Percentiles rank a stretch among this genome's conserved stretches.
Evolutionary conservation across 2,888 invertebrate genomes (phyloP).

Genomic region (Arctia plantaginis): DNA sequence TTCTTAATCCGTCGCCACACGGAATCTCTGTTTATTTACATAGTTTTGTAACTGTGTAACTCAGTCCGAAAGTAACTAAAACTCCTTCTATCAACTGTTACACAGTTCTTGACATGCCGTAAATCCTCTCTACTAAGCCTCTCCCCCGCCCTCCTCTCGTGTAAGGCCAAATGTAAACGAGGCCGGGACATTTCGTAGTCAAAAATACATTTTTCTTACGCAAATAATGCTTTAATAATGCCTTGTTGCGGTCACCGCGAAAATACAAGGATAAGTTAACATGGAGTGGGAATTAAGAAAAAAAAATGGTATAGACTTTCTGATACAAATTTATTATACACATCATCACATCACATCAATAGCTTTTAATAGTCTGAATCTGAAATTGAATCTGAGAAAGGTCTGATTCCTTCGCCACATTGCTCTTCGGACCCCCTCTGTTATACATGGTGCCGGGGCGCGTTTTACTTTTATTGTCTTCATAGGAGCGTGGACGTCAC

Average conservation of each 20-base stretch:
- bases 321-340: too few species aligned
- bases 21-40: too few species aligned
- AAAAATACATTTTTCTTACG: slow-evolving; percentile 70
- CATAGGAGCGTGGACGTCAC: too few species aligned
- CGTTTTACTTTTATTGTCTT: too few species aligned
- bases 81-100: slow-evolving; percentile 4
- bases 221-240: slow-evolving; percentile 77
- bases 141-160: slow-evolving; percentile 17
- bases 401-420: too few species aligned
- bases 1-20: too few species aligned
- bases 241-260: slow-evolving; percentile 63
- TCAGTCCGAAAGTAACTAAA: neutral
- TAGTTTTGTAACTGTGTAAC: neutral
- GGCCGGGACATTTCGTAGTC: slow-evolving; percentile 49
- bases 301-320: too few species aligned
- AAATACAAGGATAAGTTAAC: slow-evolving; percentile 49
- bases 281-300: slow-evolving; percentile 27
- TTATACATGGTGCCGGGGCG: too few species aligned
- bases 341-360: too few species aligned
- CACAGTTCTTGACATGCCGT: slow-evolving; percentile 26
- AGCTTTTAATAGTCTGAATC: too few species aligned
- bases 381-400: too few species aligned
- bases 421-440: too few species aligned
- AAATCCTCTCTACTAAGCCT: slow-evolving; percentile 7
- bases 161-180: slow-evolving; percentile 52